A percentile compares a stretch with the other conserved stretches of the same genome.
phyloP scores from a whole-genome alignment of 2,797 vertebrate genomes.

The Clarias platycephalus region DNA sequence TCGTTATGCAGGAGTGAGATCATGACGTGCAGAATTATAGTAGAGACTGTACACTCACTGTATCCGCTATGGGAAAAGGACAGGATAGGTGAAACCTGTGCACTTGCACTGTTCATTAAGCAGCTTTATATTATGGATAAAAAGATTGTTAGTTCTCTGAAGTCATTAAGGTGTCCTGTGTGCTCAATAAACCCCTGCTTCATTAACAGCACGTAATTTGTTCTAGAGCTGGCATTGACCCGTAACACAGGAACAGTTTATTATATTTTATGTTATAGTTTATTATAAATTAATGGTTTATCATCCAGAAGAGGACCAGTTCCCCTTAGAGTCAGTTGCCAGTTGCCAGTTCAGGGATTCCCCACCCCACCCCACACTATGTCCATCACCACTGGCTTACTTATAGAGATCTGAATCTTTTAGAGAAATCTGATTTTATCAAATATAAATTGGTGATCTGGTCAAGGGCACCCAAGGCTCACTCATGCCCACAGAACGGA shows the following conservation, averaged over 20 bases:
- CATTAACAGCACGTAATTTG: neutral
- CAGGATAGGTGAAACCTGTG: neutral
- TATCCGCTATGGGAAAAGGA: neutral
- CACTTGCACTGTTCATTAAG: neutral
- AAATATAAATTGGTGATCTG: too few relatives aligned
- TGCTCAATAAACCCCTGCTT: slow-evolving; percentile 4
- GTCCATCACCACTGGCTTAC: neutral
- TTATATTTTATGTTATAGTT: neutral
- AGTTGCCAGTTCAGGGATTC: neutral
- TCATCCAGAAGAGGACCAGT: neutral
- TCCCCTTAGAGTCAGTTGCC: neutral
- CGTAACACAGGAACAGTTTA: neutral
- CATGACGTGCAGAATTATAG: neutral
- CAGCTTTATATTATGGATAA: slow-evolving; percentile 6
- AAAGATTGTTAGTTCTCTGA: neutral
- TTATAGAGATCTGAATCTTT: neutral
- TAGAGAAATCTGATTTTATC: neutral
- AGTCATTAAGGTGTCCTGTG: neutral
- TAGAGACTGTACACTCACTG: neutral
- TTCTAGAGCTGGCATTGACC: neutral
- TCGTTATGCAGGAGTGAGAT: slow-evolving; percentile 10
- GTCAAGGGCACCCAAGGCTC: too few relatives aligned
- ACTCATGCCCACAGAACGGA: too few relatives aligned
- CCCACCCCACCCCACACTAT: neutral
- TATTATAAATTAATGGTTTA: neutral